Conservation (phyloP, 2,797 vertebrate genomes). For the Zenarchopterus dispar region DNA sequence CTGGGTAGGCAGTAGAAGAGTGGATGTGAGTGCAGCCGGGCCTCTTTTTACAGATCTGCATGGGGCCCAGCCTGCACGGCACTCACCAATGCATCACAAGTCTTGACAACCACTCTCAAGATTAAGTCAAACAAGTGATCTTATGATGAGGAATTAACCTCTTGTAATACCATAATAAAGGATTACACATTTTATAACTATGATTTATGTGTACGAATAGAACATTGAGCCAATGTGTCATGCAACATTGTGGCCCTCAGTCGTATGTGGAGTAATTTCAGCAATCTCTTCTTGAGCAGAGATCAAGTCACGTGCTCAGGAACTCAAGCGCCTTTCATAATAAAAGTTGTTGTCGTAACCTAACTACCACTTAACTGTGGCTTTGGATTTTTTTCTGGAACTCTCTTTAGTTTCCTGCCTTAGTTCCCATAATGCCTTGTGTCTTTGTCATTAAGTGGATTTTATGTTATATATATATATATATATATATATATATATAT, state of each 20-base stretch:
- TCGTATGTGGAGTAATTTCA: too few species aligned
- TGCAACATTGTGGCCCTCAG: too few species aligned
- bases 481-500: too few species aligned
- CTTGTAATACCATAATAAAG: too few species aligned
- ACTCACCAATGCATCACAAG: constrained; percentile 1
- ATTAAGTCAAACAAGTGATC: not conserved
- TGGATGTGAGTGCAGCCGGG: constrained; percentile 49
- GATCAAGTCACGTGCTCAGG: not conserved
- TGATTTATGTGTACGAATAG: too few species aligned
- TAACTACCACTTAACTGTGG: constrained; percentile 53
- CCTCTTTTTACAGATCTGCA: constrained; percentile 35
- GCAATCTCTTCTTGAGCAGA: not conserved
- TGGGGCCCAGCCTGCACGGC: constrained; percentile 28
- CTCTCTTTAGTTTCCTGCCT: constrained; percentile 4
- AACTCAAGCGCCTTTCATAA: constrained; percentile 22
- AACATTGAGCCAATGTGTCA: too few species aligned
- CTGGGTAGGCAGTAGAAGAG: constrained; percentile 56
- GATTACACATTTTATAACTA: too few species aligned
- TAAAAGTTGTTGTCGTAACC: constrained; percentile 32
- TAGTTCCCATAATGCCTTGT: constrained; percentile 1
- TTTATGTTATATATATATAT: too few species aligned
- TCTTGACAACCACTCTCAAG: too few species aligned
- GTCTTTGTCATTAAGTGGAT: constrained; percentile 6
- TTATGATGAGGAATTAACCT: not conserved
- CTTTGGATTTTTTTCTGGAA: constrained; percentile 42